Conservation (phyloP, 2,113 vertebrate species). For the Ailurus styani region DNA sequence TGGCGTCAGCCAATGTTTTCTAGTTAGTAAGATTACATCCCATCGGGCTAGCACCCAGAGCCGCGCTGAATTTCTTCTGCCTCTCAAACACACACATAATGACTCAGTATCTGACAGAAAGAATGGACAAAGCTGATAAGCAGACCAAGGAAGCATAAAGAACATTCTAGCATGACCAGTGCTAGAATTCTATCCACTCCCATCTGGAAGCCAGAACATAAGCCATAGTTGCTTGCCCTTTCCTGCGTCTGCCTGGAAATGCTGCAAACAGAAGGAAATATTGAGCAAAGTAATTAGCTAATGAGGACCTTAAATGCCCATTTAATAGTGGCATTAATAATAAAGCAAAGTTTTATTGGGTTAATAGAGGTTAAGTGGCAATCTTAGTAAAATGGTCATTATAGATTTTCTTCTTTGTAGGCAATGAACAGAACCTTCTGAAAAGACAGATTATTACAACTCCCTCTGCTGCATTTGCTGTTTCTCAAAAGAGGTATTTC, state of each 20-base stretch:
- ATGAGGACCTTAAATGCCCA: background rate
- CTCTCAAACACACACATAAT: background rate
- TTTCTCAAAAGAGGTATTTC: constrained; percentile 36
- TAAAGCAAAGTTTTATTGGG: background rate
- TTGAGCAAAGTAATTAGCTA: background rate
- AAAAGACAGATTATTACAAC: constrained; percentile 15
- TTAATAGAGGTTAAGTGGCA: constrained; percentile 1
- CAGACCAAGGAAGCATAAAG: background rate
- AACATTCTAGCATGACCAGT: background rate
- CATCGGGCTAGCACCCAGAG: background rate
- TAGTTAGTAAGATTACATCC: background rate
- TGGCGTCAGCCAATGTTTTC: background rate
- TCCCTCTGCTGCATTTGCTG: background rate
- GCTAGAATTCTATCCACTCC: rapidly evolving
- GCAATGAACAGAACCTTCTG: background rate
- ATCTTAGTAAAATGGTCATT: background rate
- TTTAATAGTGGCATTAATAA: background rate
- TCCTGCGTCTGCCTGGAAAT: background rate
- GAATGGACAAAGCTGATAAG: background rate
- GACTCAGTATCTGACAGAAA: background rate
- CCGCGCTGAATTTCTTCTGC: background rate
- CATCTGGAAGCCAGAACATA: background rate
- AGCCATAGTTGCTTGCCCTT: background rate
- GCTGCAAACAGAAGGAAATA: background rate
- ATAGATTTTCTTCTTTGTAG: background rate